These are phyloP conservation scores for Kobus ellipsiprymnus DNA, from an alignment of 2,113 vertebrate species.

Conservation along the genomic window DNA sequence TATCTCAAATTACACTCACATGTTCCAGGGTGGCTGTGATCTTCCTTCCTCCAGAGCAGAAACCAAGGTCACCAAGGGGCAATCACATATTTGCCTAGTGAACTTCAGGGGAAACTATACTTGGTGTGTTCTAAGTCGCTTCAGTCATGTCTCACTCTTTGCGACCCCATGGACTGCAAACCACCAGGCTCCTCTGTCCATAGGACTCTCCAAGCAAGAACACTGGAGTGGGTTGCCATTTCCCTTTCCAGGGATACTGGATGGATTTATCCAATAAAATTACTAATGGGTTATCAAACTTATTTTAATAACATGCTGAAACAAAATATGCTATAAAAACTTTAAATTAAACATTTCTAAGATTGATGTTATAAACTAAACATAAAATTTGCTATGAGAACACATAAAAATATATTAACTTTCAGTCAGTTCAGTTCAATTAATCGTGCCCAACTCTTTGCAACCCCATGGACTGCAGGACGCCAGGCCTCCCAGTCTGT, in stretches of 20 bases:
- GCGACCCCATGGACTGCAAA: neutral
- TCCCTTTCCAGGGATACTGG: neutral
- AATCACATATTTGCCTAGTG: neutral
- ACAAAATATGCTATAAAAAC: constrained; percentile 10
- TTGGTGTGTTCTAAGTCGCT: neutral
- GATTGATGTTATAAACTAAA: neutral
- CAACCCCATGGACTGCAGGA: too few relatives aligned
- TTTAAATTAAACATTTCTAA: constrained; percentile 10
- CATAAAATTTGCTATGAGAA: neutral
- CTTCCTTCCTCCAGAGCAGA: neutral
- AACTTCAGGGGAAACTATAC: neutral
- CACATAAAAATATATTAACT: too few relatives aligned
- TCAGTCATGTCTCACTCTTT: neutral
- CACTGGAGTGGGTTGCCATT: neutral
- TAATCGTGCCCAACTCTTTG: too few relatives aligned
- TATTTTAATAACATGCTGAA: neutral
- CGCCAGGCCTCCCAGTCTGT: too few relatives aligned
- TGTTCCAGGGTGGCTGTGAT: neutral
- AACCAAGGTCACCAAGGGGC: neutral
- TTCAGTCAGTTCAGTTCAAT: too few relatives aligned
- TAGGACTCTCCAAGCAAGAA: neutral
- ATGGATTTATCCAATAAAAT: neutral
- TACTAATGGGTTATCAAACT: neutral
- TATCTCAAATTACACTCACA: neutral
- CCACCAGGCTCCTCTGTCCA: neutral